Conservation (phyloP, 2,888 invertebrate genomes). For the Actias luna region DNA sequence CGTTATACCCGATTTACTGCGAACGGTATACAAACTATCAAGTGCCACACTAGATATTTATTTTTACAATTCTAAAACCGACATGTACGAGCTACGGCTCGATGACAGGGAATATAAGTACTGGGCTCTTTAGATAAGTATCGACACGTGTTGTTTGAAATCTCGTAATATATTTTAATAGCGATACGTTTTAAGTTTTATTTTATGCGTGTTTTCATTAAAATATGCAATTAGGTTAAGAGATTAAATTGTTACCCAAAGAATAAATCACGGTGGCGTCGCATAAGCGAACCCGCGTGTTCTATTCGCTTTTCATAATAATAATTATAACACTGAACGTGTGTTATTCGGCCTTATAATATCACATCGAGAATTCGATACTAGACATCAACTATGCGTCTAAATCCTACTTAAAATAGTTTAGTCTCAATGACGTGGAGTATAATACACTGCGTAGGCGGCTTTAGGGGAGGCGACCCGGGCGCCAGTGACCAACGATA, state of each 20-base stretch:
- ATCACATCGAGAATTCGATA: slow-evolving; percentile 34
- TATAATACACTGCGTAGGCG: not conserved
- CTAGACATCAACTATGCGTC: slow-evolving; percentile 22
- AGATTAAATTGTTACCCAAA: slow-evolving; percentile 75
- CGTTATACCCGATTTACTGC: slow-evolving; percentile 35
- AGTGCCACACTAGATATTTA: slow-evolving; percentile 76
- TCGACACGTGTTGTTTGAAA: slow-evolving; percentile 79
- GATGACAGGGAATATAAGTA: slow-evolving; percentile 65
- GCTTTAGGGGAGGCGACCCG: slow-evolving; percentile 8
- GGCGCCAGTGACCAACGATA: too few relatives aligned
- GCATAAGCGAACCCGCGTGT: slow-evolving; percentile 36
- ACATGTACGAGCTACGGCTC: slow-evolving; percentile 39
- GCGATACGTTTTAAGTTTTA: slow-evolving; percentile 65
- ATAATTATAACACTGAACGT: slow-evolving; percentile 20
- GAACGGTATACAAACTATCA: slow-evolving; percentile 50
- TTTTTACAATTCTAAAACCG: slow-evolving; percentile 52
- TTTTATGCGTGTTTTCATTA: slow-evolving; percentile 72
- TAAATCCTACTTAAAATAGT: slow-evolving; percentile 20
- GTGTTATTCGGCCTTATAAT: slow-evolving; percentile 37
- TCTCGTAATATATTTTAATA: slow-evolving; percentile 78
- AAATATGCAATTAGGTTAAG: slow-evolving; percentile 75
- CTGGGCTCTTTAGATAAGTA: slow-evolving; percentile 66
- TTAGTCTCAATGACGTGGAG: slow-evolving; percentile 3
- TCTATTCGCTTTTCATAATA: slow-evolving; percentile 33
- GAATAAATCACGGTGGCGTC: slow-evolving; percentile 58